Base-by-base conservation (phyloP, 2,113 vertebrate species). In the Tretioscincus oriximinensis region DNA sequence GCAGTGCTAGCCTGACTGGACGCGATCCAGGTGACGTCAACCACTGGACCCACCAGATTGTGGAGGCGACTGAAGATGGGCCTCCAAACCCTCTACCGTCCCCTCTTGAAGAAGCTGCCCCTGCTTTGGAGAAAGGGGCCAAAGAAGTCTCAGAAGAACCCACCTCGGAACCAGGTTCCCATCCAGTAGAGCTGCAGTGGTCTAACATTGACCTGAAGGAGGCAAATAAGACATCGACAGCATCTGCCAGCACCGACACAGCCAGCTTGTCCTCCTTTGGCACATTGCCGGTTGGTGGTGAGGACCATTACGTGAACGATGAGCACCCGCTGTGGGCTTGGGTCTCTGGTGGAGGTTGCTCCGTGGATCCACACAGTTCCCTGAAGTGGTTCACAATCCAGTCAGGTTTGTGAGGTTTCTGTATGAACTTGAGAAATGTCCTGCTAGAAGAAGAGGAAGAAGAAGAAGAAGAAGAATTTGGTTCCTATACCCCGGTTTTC, bases 151-250 rank as follows among this genome's bases (percentile, higher is more conserved):
- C 80, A 49, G 88, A 93, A 72, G 77, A 47, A 1, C 49, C 78
- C 26, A 82, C 91, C 20, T 84, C 87, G 1, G 90, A 86, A 76
- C 87, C 78, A 20, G 85, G 90, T n/a, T 85, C 86, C 29, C 85
- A 76, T 20, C 90, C 85, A 0, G 92, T 93, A 0, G 96, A 96
- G 80, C 92, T 94, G 45, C 96, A 95, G 88, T 99, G 98, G 98
- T 97, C 96, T 84, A 98, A 96, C 31, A 97, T 99, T 76, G 97
- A 99, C 87, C 90, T 99, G 88, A 97, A 97, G 85, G 98, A 97
- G 87, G 93, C 95, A 1, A 95, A 94, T 68, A 95, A 92, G 67
- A 93, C 84, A 0, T 68, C 90, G 1, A 85, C 89, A 47, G 88
- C 90, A 6, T 70, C 91, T 0, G 64, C 91, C n/a, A 83, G 88